A percentile compares a stretch with the other conserved stretches of the same genome.
Evolutionary conservation across 1,140 invertebrate genomes (phyloP).

Genomic region (Danaus plexippus): DNA sequence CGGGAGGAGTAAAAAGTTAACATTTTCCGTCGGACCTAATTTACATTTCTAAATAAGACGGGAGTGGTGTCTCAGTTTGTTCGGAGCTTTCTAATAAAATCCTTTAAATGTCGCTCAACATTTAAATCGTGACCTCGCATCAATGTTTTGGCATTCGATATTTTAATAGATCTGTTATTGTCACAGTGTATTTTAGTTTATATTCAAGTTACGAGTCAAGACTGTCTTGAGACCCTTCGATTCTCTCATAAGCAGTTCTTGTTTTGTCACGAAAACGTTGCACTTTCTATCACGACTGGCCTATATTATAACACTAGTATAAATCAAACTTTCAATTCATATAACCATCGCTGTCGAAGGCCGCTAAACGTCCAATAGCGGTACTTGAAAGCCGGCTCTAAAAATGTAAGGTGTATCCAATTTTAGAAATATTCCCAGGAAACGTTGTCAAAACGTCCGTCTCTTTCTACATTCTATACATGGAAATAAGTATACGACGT

Average conservation of each 20-base stretch:
- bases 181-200: slow-evolving; percentile 8
- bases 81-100: slow-evolving; percentile 49
- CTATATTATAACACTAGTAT: slow-evolving; percentile 35
- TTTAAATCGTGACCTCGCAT: slow-evolving; percentile 33
- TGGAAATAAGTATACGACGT: slow-evolving; percentile 36
- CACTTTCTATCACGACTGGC: slow-evolving; percentile 51
- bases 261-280: slow-evolving; percentile 37
- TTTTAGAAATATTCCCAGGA: slow-evolving; percentile 43
- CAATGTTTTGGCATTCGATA: slow-evolving; percentile 4
- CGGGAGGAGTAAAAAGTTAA: slow-evolving; percentile 20
- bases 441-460: slow-evolving; percentile 30
- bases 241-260: slow-evolving; percentile 34
- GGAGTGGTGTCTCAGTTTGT: slow-evolving; percentile 37
- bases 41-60: slow-evolving; percentile 36
- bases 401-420: slow-evolving; percentile 13
- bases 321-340: slow-evolving; percentile 38
- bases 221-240: slow-evolving; percentile 14
- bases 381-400: slow-evolving; percentile 6
- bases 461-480: slow-evolving; percentile 31
- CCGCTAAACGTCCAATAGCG: slow-evolving; percentile 10
- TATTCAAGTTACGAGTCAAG: slow-evolving; percentile 11
- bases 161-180: not conserved
- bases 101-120: slow-evolving; percentile 28
- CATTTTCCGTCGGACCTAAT: slow-evolving; percentile 39
- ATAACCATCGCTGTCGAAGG: slow-evolving; percentile 13